Conservation (phyloP, 2,113 vertebrate genomes). For the Egretta garzetta region DNA sequence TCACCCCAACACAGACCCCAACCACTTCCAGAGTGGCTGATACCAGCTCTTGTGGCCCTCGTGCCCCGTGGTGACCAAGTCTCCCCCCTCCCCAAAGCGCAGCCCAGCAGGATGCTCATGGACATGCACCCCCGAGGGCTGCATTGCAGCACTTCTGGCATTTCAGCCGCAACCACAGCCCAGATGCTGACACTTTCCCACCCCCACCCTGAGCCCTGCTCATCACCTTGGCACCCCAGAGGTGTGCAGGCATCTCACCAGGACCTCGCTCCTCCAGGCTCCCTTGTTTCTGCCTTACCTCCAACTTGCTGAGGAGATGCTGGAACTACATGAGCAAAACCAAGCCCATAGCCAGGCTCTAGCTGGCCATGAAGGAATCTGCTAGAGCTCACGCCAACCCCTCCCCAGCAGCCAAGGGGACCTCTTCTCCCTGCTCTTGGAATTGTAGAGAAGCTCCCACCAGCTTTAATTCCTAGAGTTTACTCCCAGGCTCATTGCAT, state of each 20-base stretch:
- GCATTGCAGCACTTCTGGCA: neutral
- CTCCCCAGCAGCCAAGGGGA: neutral
- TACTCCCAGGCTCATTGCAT: neutral
- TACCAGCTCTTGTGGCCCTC: neutral
- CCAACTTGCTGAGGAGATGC: neutral
- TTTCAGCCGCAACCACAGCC: neutral
- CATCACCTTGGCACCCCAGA: neutral
- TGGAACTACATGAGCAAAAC: rapidly evolving
- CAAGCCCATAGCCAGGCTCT: rapidly evolving
- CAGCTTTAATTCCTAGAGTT: neutral
- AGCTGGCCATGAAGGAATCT: neutral
- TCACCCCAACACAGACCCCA: neutral
- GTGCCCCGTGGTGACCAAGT: neutral
- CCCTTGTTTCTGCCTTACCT: neutral
- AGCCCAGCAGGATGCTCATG: neutral
- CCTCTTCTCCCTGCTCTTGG: neutral
- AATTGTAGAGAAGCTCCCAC: rapidly evolving
- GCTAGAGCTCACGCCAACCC: rapidly evolving
- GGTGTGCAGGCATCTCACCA: neutral
- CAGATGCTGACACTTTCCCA: neutral
- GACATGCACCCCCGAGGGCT: neutral
- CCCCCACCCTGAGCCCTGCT: neutral
- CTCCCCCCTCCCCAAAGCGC: neutral
- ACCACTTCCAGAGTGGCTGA: rapidly evolving
- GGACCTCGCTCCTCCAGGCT: neutral